Base-by-base conservation (phyloP, 1,140 invertebrate genomes). In the Pseudomyrmex flavicornis region DNA sequence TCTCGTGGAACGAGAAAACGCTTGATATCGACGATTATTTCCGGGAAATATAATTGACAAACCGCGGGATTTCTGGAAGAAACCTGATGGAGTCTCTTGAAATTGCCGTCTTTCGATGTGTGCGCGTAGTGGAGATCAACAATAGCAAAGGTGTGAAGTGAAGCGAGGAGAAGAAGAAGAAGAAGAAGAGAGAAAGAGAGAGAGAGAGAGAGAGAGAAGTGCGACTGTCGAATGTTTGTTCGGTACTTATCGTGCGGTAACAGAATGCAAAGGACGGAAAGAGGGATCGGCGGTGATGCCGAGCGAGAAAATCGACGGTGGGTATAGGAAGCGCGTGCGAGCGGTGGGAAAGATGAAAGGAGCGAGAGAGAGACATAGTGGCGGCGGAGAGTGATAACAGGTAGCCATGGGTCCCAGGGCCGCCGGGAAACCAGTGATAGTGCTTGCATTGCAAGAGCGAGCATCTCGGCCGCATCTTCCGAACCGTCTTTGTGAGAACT, bases 391-490 rank as follows among this genome's bases (percentile, higher is more conserved):
- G 62, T 91, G 91, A 92, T 92, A 91, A 92, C 89, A 92, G 91
- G 91, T 92, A 89, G 85, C 85, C 88, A 79, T 86, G 86, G 82
- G 75, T 88, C 87, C 75, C 85, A 52, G 70, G 58, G 83, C 82
- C 76, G 85, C 79, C 83, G 83, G 83, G 76, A 76, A 88, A 87
- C 69, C 91, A 91, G 91, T 91, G 91, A 92, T 92, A 92, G 83
- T 83, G 85, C 65, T 85, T 75, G 84, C 59, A 80, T 58, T 69
- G 77, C 72, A 75, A 54, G 79, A 84, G 82, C 82, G 83, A 88
- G 76, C 83, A 86, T 83, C 77, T 85, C 79, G 70, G 12, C 73
- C 86, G 86, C 52, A 70, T 65, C 61, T 83, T 59, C 75, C 20
- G 17, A 70, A 8, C 10, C 10, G 20, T 70, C 50, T 77, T 26